Evolutionary conservation across 1,140 invertebrate genomes (phyloP).

Genomic region (Philopotamus ludificatus): DNA sequence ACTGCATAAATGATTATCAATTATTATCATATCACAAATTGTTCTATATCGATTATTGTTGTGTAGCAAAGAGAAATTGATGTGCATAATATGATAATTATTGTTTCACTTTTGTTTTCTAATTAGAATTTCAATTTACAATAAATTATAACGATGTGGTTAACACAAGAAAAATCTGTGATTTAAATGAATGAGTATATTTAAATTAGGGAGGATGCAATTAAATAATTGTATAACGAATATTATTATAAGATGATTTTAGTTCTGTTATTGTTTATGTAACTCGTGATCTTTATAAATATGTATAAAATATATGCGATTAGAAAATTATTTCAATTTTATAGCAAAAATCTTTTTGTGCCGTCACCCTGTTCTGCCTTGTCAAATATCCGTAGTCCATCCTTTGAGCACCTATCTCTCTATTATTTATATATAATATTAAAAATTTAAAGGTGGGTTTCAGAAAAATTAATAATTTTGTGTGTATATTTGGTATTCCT

Average conservation of each 20-base stretch:
- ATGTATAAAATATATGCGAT: conserved; percentile 33
- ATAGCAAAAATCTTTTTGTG: too few relatives aligned
- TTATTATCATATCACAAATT: background rate
- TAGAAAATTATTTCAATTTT: conserved; percentile 42
- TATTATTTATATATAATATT: too few relatives aligned
- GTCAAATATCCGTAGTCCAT: too few relatives aligned
- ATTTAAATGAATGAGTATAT: conserved; percentile 39
- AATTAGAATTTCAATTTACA: conserved; percentile 4
- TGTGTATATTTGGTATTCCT: too few relatives aligned
- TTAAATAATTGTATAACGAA: conserved; percentile 35
- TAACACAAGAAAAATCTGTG: conserved; percentile 38
- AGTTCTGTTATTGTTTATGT: conserved; percentile 36
- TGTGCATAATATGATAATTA: background rate
- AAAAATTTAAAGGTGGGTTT: too few relatives aligned
- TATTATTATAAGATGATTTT: conserved; percentile 16
- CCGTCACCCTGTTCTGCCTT: too few relatives aligned
- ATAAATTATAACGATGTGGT: conserved; percentile 6
- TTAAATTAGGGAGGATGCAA: conserved; percentile 42
- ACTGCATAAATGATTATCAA: background rate
- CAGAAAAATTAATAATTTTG: too few relatives aligned
- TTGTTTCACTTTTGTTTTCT: conserved; percentile 2
- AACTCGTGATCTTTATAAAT: conserved; percentile 37
- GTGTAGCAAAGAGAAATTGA: background rate
- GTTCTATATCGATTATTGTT: background rate
- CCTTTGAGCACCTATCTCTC: too few relatives aligned